phyloP scores from a whole-genome alignment of 2,888 invertebrate species.

The Smittia aterrima region DNA sequence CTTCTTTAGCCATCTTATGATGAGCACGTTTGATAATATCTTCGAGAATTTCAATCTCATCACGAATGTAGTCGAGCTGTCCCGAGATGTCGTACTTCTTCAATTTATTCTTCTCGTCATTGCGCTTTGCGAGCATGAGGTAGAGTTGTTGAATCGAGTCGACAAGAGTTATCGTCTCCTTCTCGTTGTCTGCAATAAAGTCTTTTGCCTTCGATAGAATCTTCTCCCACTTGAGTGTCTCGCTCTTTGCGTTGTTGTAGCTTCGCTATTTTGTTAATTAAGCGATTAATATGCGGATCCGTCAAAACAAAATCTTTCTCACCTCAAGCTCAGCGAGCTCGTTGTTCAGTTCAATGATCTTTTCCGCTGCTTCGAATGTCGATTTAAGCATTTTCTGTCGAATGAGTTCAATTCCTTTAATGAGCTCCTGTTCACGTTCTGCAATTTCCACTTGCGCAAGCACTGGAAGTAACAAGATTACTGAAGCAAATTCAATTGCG shows the following conservation, averaged over 20 bases:
- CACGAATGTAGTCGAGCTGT: slow-evolving; percentile 50
- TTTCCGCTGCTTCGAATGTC: slow-evolving; percentile 50
- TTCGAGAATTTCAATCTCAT: slow-evolving; percentile 49
- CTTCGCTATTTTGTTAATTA: slow-evolving; percentile 44
- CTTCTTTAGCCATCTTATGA: slow-evolving; percentile 37
- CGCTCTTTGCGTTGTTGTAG: slow-evolving; percentile 48
- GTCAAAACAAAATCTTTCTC: background rate
- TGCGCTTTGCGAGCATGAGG: slow-evolving; percentile 48
- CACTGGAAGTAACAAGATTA: slow-evolving; percentile 46
- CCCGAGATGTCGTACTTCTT: slow-evolving; percentile 44
- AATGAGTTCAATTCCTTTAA: slow-evolving; percentile 50
- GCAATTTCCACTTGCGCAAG: slow-evolving; percentile 52
- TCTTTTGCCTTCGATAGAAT: slow-evolving; percentile 49
- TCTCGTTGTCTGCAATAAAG: slow-evolving; percentile 46
- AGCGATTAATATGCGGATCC: background rate
- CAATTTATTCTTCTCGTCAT: slow-evolving; percentile 44
- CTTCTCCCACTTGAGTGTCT: slow-evolving; percentile 51
- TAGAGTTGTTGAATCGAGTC: slow-evolving; percentile 51
- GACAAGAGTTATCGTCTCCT: slow-evolving; percentile 48
- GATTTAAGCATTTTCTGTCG: slow-evolving; percentile 50
- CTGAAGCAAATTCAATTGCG: background rate
- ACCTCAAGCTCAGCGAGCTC: slow-evolving; percentile 49
- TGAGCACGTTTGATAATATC: slow-evolving; percentile 45
- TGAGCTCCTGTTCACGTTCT: slow-evolving; percentile 46
- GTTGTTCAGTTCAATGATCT: slow-evolving; percentile 51